phyloP scores from a whole-genome alignment of 2,797 vertebrate genomes.

The Pygocentrus nattereri region DNA sequence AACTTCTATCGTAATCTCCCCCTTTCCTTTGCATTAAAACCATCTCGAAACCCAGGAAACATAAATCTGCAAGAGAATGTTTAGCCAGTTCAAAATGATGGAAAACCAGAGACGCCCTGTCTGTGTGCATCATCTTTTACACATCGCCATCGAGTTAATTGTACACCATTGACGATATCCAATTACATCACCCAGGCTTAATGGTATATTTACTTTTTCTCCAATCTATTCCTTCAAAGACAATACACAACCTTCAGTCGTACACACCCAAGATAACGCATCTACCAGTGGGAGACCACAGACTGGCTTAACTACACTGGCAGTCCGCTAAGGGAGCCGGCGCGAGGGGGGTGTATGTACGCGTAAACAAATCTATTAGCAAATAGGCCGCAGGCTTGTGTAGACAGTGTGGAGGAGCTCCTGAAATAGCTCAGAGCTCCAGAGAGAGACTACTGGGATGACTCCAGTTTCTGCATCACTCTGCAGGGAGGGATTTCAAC shows the following conservation, averaged over 20 bases:
- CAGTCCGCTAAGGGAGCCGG: conserved; percentile 15
- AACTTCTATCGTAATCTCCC: too few species aligned
- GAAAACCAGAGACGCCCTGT: too few species aligned
- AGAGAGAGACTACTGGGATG: conserved; percentile 43
- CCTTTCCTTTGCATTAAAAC: too few species aligned
- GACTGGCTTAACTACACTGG: background rate
- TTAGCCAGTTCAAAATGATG: too few species aligned
- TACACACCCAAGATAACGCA: background rate
- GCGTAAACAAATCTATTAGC: conserved; percentile 51
- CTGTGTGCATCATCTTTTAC: too few species aligned
- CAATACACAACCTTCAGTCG: background rate
- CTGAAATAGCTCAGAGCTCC: conserved; percentile 46
- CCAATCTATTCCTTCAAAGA: background rate
- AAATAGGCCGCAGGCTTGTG: conserved; percentile 52
- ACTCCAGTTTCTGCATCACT: conserved; percentile 32
- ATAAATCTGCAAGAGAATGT: too few species aligned
- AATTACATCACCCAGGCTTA: too few species aligned
- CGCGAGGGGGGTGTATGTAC: conserved; percentile 47
- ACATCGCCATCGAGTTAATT: too few species aligned
- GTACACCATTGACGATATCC: too few species aligned
- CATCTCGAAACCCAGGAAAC: too few species aligned
- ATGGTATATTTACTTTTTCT: background rate
- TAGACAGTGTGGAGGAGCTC: conserved; percentile 27
- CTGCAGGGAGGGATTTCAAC: conserved; percentile 47
- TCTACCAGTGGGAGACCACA: background rate